Conservation (phyloP, 2,113 vertebrate species). For the Amblyornis subalaris region DNA sequence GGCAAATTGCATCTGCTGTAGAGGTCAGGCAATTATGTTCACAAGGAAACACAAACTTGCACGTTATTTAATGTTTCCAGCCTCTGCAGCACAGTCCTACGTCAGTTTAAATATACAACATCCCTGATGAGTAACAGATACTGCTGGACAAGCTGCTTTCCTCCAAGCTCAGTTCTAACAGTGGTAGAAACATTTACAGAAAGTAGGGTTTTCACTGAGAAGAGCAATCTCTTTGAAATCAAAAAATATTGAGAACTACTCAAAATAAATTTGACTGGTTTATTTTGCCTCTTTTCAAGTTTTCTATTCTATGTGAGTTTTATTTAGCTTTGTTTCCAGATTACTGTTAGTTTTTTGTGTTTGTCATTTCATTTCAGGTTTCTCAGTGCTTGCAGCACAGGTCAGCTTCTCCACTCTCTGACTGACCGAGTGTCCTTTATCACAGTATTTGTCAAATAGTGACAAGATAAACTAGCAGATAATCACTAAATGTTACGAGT, state of each 20-base stretch:
- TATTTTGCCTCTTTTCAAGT: neutral
- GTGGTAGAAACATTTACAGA: neutral
- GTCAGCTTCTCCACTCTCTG: neutral
- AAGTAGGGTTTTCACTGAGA: neutral
- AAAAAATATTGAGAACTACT: slow-evolving; percentile 10
- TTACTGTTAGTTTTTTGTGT: neutral
- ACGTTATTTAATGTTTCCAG: slow-evolving; percentile 55
- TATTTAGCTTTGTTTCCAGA: neutral
- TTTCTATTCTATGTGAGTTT: neutral
- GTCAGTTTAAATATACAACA: slow-evolving; percentile 54
- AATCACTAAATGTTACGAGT: neutral
- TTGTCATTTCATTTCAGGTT: neutral
- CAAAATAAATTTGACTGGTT: neutral
- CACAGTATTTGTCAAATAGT: neutral
- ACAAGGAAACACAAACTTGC: slow-evolving; percentile 50
- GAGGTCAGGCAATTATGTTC: slow-evolving; percentile 63
- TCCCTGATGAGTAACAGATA: slow-evolving; percentile 48
- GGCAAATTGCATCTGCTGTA: slow-evolving; percentile 45
- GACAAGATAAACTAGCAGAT: slow-evolving; percentile 18
- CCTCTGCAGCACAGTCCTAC: slow-evolving; percentile 8
- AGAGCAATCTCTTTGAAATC: neutral
- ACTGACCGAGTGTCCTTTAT: neutral
- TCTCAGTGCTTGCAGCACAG: neutral
- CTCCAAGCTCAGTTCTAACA: neutral
- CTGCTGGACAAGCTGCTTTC: slow-evolving; percentile 34